These are phyloP conservation scores for Phymorhynchus buccinoides DNA, from an alignment of 1,140 invertebrate species.

Conservation along the genomic window DNA sequence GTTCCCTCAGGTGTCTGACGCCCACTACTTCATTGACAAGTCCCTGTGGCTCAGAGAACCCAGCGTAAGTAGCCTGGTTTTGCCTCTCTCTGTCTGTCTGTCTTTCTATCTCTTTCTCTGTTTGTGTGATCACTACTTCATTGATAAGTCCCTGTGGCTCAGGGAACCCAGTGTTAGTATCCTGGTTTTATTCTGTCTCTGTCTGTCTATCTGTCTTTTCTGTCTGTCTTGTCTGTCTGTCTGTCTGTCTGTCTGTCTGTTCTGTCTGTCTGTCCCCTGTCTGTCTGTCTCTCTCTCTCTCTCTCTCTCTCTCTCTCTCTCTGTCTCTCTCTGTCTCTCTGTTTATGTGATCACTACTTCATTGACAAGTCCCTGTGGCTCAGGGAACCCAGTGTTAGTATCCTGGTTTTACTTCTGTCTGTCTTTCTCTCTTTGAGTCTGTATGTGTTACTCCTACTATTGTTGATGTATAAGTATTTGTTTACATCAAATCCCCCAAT, in stretches of 20 bases:
- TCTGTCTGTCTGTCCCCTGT: too few species aligned
- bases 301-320: not conserved
- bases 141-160: slow-evolving; percentile 79
- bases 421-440: too few species aligned
- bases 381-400: too few species aligned
- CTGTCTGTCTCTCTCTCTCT: not conserved
- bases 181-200: too few species aligned
- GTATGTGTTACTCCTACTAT: too few species aligned
- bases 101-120: not conserved
- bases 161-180: slow-evolving; percentile 75
- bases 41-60: slow-evolving; percentile 79
- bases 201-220: too few species aligned
- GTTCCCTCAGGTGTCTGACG: slow-evolving; percentile 79
- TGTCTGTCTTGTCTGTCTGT: too few species aligned
- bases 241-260: not conserved
- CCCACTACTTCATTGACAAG: slow-evolving; percentile 79
- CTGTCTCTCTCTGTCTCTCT: not conserved
- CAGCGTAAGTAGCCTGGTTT: slow-evolving; percentile 57
- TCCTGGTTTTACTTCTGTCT: too few species aligned
- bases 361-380: too few species aligned
- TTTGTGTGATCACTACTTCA: slow-evolving; percentile 75
- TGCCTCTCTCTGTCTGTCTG: not conserved
- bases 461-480: too few species aligned
- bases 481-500: too few species aligned
- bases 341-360: too few species aligned